Evolutionary conservation across 1,140 invertebrate species (phyloP).

Genomic region (Cyphomyrmex costatus): DNA sequence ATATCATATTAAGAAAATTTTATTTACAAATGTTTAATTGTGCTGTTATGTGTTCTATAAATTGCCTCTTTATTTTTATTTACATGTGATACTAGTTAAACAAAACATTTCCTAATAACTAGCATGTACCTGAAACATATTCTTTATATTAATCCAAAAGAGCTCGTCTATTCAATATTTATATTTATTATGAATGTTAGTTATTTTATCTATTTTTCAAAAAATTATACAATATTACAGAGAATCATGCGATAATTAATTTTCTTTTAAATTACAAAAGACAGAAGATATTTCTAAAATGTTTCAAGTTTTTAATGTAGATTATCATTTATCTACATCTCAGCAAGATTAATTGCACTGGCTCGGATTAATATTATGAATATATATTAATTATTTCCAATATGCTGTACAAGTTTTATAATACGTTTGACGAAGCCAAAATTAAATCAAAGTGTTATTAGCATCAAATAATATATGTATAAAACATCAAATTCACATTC

Average conservation of each 20-base stretch:
- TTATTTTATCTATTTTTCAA: conserved; percentile 7
- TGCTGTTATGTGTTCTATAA: conserved; percentile 9
- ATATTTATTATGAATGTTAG: background rate
- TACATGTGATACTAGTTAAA: conserved; percentile 57
- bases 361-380: conserved; percentile 28
- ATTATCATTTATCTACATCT: background rate
- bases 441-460: conserved; percentile 36
- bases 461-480: conserved; percentile 31
- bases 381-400: conserved; percentile 39
- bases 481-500: conserved; percentile 20
- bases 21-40: conserved; percentile 18
- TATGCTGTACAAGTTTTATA: conserved; percentile 7
- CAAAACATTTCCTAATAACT: conserved; percentile 32
- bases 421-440: conserved; percentile 28
- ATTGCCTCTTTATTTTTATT: conserved; percentile 13
- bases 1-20: background rate
- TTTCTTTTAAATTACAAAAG: conserved; percentile 1
- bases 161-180: background rate
- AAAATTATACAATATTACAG: background rate
- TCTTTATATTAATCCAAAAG: conserved; percentile 40
- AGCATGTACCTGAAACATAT: conserved; percentile 59
- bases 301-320: conserved; percentile 22
- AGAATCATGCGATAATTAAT: background rate
- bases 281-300: background rate
- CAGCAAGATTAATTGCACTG: background rate